Base-by-base conservation (phyloP, 2,888 invertebrate species). In the Pristionchus fissidentatus region DNA sequence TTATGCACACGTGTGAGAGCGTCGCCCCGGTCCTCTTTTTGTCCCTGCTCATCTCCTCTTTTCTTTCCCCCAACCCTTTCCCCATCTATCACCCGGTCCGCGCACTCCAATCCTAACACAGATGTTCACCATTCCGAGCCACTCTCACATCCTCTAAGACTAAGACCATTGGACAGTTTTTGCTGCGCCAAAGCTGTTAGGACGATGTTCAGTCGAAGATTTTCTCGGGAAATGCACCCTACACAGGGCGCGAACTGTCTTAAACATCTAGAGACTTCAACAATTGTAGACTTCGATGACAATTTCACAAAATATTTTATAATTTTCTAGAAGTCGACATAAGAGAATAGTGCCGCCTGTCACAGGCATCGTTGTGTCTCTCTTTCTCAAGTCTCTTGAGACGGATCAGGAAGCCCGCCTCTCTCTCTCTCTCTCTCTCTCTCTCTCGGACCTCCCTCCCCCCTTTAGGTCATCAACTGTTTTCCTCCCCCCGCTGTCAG, bases 401-500 rank as follows among this genome's bases (percentile, higher is more conserved):
- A 70, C 70, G n/a, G 41, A 26, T 41, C 70, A 43, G n/a, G 62
- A 29, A n/a, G 8, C 55, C 55, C 22, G 55, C n/a, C 55, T n/a
- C 55, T 19, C n/a, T n/a, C 1, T 1, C 1, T 55, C n/a, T 26
- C n/a, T 19, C 60, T 7, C 29, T 60, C 10, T 19, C n/a, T n/a
- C 1, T 1, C 1, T 55, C n/a, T 26, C n/a, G n/a, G n/a, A n/a
- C 32, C 60, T 7, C 29, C 32, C 10, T 32, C 15, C 41, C 70
- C 13, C 70, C 70, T 70, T 70, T 70, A 70, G 70, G 70, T 70
- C 70, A 70, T 70, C 70, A 70, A 70, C 41, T 70, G 70, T 70
- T 70, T 70, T 70, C 70, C 41, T 52, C 52, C 77, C 49, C 52
- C 35, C 35, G 77, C 52, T 77, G 77, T 49, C 77, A 77, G 46